Evolutionary conservation across 2,888 invertebrate genomes (phyloP).

Genomic region (Cremastinae sp.): DNA sequence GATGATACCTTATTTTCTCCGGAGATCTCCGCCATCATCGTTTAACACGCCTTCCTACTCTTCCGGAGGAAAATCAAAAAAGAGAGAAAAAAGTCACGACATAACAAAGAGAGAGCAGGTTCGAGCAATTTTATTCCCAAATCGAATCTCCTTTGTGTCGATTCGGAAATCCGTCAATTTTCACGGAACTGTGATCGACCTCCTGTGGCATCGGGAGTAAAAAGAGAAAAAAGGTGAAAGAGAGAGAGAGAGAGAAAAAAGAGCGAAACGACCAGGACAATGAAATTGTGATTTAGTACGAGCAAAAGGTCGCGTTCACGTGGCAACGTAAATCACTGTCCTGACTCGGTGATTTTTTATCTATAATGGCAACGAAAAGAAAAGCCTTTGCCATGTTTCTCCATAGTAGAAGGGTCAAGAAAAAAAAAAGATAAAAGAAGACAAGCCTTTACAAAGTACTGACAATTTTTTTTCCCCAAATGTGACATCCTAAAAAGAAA

Average conservation of each 20-base stretch:
- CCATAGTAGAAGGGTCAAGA: not conserved
- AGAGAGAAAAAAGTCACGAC: not conserved
- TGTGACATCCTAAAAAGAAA: not conserved
- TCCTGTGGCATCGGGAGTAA: no score
- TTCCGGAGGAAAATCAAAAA: not conserved
- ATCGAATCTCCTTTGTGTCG: no score
- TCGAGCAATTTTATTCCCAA: no score
- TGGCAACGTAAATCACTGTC: not conserved
- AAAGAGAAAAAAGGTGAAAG: no score
- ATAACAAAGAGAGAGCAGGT: not conserved
- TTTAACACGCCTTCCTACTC: slow-evolving; percentile 9
- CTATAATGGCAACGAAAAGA: not conserved
- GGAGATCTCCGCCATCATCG: slow-evolving; percentile 19
- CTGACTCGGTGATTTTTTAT: slow-evolving; percentile 1
- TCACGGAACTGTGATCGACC: slow-evolving; percentile 1
- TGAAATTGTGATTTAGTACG: slow-evolving; percentile 10
- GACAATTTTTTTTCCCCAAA: no score
- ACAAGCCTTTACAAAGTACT: not conserved
- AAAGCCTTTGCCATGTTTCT: not conserved
- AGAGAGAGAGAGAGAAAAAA: not conserved
- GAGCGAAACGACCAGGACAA: not conserved
- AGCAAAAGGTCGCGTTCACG: not conserved
- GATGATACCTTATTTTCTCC: slow-evolving; percentile 35
- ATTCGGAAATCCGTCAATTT: not conserved
- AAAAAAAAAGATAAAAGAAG: slow-evolving; percentile 1